Percentiles rank a stretch among this genome's conserved stretches.
phyloP scores from a whole-genome alignment of 2,113 vertebrate species.

The Hippocampus mohnikei region DNA sequence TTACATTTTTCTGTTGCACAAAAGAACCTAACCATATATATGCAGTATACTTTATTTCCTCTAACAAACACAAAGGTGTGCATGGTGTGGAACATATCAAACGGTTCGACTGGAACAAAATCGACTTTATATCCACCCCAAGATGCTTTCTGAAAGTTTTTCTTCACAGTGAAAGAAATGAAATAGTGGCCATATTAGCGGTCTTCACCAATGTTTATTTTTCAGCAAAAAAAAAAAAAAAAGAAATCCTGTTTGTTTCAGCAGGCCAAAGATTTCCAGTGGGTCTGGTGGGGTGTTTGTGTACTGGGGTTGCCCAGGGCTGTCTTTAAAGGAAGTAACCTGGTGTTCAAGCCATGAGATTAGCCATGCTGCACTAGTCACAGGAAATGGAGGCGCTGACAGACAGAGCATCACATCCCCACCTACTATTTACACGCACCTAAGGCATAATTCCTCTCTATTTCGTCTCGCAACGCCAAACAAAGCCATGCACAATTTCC shows the following conservation, averaged over 20 bases:
- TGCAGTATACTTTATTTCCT: too few relatives aligned
- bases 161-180: too few relatives aligned
- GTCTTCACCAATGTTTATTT: too few relatives aligned
- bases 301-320: conserved; percentile 33
- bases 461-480: conserved; percentile 68
- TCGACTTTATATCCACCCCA: too few relatives aligned
- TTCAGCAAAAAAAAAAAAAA: too few relatives aligned
- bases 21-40: too few relatives aligned
- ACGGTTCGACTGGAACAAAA: too few relatives aligned
- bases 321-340: conserved; percentile 52
- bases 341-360: conserved; percentile 75
- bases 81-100: too few relatives aligned
- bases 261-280: conserved; percentile 54
- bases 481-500: conserved; percentile 72
- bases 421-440: neutral
- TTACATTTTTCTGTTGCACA: too few relatives aligned
- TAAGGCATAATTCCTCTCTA: conserved; percentile 61
- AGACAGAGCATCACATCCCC: conserved; percentile 56
- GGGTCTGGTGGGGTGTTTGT: neutral
- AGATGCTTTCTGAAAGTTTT: too few relatives aligned
- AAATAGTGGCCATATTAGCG: too few relatives aligned
- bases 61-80: too few relatives aligned
- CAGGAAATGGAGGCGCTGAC: conserved; percentile 76
- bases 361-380: conserved; percentile 81
- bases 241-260: conserved; percentile 10